These are phyloP conservation scores for Epiblema foenella DNA, from an alignment of 2,888 invertebrate genomes.

Conservation along the genomic window DNA sequence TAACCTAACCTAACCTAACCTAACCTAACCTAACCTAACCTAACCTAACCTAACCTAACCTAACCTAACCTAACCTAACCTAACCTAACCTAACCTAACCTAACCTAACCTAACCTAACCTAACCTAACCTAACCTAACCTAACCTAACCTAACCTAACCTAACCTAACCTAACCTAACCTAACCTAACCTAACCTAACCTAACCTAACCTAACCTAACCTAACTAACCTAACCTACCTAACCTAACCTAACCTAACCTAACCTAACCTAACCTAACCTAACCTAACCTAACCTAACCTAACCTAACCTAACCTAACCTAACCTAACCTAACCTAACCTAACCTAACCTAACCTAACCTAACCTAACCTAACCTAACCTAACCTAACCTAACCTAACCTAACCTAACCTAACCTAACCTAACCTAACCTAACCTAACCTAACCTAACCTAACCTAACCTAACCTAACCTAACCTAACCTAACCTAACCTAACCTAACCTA, in stretches of 20 bases:
- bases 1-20: no score
- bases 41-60: slow-evolving; percentile 21
- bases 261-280: slow-evolving; percentile 20
- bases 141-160: slow-evolving; percentile 15
- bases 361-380: slow-evolving; percentile 15
- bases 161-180: no score
- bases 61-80: slow-evolving; percentile 21
- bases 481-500: no score
- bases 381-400: slow-evolving; percentile 17
- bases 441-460: slow-evolving; percentile 34
- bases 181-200: slow-evolving; percentile 30
- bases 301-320: no score
- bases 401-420: slow-evolving; percentile 25
- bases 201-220: slow-evolving; percentile 1
- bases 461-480: not conserved
- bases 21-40: slow-evolving; percentile 21
- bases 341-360: not conserved
- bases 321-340: no score
- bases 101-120: slow-evolving; percentile 21
- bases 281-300: slow-evolving; percentile 10
- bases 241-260: slow-evolving; percentile 21
- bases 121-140: slow-evolving; percentile 20
- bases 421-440: slow-evolving; percentile 22
- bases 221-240: slow-evolving; percentile 23
- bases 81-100: slow-evolving; percentile 21